A percentile compares a stretch with the other conserved stretches of the same genome.
These are phyloP conservation scores for Jaculus jaculus DNA, from an alignment of 2,113 vertebrate species.

Conservation along the genomic window DNA sequence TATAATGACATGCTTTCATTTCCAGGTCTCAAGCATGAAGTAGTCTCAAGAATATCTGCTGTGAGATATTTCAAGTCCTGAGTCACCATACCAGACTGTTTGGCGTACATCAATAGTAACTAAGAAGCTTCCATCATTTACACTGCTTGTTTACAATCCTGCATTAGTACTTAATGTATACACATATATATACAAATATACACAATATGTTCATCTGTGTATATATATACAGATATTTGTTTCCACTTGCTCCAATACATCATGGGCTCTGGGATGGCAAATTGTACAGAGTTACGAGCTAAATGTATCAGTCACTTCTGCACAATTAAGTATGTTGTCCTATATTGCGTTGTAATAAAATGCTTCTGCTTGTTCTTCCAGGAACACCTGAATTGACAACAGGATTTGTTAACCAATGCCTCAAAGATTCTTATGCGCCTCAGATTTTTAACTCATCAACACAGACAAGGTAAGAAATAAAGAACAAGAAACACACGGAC, in stretches of 20 bases:
- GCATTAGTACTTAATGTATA: background rate
- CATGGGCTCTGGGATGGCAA: background rate
- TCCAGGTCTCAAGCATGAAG: background rate
- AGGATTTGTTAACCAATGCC: background rate
- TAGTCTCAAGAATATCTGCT: background rate
- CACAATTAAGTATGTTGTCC: background rate
- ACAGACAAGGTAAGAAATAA: background rate
- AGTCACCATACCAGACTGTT: background rate
- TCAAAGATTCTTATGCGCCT: background rate
- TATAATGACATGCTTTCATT: background rate
- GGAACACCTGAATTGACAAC: background rate
- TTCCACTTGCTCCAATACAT: background rate
- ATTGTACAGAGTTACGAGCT: background rate
- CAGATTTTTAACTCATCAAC: background rate
- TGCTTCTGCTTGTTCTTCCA: background rate
- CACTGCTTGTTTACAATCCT: background rate
- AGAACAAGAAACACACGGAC: background rate
- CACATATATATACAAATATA: background rate
- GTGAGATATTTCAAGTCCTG: background rate
- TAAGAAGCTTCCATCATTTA: background rate
- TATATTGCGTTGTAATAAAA: background rate
- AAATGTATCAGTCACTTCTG: background rate
- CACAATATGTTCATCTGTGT: background rate
- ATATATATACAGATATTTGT: background rate
- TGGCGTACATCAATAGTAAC: background rate